phyloP scores from a whole-genome alignment of 2,113 vertebrate species.

The Dicrurus megarhynchus region DNA sequence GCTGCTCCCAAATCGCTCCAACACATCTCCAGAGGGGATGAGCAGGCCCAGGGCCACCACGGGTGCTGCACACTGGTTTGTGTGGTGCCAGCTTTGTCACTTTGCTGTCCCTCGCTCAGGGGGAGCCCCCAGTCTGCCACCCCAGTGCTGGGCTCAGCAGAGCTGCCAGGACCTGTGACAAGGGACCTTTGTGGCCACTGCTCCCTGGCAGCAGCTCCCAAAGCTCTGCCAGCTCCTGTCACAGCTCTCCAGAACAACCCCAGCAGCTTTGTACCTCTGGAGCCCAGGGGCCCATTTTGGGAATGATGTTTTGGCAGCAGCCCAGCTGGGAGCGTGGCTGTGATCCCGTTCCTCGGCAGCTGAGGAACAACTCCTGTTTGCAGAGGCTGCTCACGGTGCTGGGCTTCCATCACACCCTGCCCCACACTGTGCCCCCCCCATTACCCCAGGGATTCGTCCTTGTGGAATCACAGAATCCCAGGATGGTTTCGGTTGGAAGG shows the following conservation, averaged over 20 bases:
- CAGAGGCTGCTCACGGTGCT: background rate
- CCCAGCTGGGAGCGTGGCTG: background rate
- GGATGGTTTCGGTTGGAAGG: background rate
- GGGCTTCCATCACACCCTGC: rapidly evolving
- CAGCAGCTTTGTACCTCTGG: background rate
- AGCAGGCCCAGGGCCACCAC: background rate
- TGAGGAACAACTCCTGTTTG: background rate
- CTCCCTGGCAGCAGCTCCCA: background rate
- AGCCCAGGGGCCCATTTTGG: background rate
- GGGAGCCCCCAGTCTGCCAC: background rate
- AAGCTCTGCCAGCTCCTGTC: background rate
- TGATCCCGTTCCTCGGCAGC: background rate
- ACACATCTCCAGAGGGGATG: background rate
- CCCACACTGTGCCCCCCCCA: background rate
- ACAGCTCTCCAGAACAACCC: background rate
- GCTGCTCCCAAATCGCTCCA: background rate
- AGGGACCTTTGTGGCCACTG: background rate
- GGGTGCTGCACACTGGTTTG: background rate
- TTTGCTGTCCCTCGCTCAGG: background rate
- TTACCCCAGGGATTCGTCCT: rapidly evolving
- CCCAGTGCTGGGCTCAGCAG: background rate
- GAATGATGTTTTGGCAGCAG: background rate
- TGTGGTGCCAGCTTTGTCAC: background rate
- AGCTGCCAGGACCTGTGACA: background rate
- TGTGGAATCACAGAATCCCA: background rate